Conservation (phyloP, 2,888 invertebrate species). For the Drosophila borborema region DNA sequence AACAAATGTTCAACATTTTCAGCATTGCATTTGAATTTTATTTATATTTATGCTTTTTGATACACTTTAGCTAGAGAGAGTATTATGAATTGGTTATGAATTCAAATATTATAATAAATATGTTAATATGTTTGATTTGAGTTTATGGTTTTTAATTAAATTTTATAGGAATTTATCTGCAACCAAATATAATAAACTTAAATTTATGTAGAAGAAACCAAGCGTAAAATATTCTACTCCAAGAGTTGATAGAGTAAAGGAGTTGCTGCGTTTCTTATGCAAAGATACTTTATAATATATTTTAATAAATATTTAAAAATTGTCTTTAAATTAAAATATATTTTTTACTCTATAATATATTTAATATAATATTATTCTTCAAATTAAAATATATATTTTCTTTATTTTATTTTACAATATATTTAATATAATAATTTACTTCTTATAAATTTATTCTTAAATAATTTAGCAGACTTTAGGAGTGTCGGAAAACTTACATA, state of each 20-base stretch:
- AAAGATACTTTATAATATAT: background rate
- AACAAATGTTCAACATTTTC: slow-evolving; percentile 62
- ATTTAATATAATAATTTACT: too few relatives aligned
- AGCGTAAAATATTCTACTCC: background rate
- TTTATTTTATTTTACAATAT: background rate
- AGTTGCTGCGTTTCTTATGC: background rate
- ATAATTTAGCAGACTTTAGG: too few relatives aligned
- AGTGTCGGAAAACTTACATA: too few relatives aligned
- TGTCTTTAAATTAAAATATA: too few relatives aligned
- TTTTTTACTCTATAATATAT: too few relatives aligned
- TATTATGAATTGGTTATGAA: background rate
- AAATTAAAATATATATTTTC: too few relatives aligned
- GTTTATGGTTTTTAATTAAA: background rate
- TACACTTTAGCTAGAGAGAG: background rate
- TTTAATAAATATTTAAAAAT: too few relatives aligned
- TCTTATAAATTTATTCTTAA: too few relatives aligned
- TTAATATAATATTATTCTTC: too few relatives aligned
- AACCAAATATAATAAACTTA: background rate
- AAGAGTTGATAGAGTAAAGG: too few relatives aligned
- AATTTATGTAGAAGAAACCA: background rate
- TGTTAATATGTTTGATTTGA: background rate
- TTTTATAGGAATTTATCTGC: background rate
- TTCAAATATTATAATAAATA: background rate
- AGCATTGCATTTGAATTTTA: slow-evolving; percentile 31
- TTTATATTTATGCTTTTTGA: slow-evolving; percentile 44